Percentiles rank a stretch among this genome's conserved stretches.
phyloP scores from a whole-genome alignment of 2,888 invertebrate genomes.

The Pyralis farinalis region DNA sequence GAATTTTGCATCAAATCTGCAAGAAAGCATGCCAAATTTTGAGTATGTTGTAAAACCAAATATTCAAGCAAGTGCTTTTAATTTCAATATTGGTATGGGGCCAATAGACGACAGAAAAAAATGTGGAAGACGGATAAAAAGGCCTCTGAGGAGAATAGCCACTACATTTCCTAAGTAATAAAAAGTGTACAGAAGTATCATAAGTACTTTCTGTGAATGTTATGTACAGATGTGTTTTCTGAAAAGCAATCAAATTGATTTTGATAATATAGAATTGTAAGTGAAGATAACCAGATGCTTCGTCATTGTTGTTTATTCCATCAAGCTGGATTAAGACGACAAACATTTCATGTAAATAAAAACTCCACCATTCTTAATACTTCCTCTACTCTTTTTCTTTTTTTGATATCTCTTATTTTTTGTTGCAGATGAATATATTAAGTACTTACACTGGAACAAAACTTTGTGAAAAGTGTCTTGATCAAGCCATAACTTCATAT shows the following conservation, averaged over 20 bases:
- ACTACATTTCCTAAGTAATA: slow-evolving; percentile 27
- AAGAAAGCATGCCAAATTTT: no score
- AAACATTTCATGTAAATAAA: slow-evolving; percentile 7
- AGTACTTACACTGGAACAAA: slow-evolving; percentile 54
- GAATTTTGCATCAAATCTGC: no score
- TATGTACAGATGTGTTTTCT: no score
- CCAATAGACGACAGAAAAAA: slow-evolving; percentile 8
- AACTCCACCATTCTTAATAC: no score
- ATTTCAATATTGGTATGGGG: slow-evolving; percentile 35
- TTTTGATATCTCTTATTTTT: slow-evolving; percentile 29
- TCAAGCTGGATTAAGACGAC: neutral
- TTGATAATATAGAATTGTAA: no score
- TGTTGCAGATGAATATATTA: slow-evolving; percentile 59
- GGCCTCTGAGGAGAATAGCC: slow-evolving; percentile 25
- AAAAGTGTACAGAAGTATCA: neutral
- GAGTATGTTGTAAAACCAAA: no score
- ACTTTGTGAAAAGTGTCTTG: slow-evolving; percentile 63
- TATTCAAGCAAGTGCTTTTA: no score
- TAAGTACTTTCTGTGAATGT: no score
- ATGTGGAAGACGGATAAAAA: slow-evolving; percentile 17
- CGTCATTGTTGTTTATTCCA: no score
- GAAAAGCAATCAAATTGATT: no score
- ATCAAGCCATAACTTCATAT: slow-evolving; percentile 54
- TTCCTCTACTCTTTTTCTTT: slow-evolving; percentile 9
- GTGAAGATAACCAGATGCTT: no score